Conservation (phyloP, 2,113 vertebrate species). For the Callionymus lyra region DNA sequence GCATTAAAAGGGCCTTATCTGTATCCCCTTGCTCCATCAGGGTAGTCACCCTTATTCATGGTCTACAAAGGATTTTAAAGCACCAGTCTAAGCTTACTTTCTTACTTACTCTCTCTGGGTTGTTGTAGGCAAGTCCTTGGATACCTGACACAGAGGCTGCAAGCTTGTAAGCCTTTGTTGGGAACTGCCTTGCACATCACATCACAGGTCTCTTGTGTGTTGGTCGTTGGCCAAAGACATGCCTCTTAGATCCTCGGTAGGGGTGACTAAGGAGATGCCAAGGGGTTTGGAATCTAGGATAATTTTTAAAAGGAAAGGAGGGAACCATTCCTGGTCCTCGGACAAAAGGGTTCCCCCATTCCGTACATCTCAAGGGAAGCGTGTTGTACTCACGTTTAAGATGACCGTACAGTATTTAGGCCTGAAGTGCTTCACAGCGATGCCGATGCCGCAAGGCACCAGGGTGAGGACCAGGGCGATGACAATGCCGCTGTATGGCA, state of each 20-base stretch:
- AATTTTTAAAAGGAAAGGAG: background rate
- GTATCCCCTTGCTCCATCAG: background rate
- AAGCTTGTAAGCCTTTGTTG: too few relatives aligned
- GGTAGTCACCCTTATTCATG: too few relatives aligned
- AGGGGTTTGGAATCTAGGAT: too few relatives aligned
- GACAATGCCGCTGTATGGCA: slow-evolving; percentile 71
- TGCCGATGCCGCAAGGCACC: slow-evolving; percentile 69
- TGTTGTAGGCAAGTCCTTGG: too few relatives aligned
- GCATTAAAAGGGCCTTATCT: background rate
- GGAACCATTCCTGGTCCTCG: background rate
- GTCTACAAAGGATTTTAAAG: too few relatives aligned
- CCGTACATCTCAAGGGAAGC: background rate
- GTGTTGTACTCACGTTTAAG: slow-evolving; percentile 64
- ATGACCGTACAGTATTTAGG: slow-evolving; percentile 60
- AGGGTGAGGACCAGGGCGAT: slow-evolving; percentile 58
- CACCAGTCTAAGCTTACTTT: too few relatives aligned
- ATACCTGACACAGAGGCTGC: too few relatives aligned
- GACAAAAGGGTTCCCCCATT: background rate
- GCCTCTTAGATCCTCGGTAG: too few relatives aligned
- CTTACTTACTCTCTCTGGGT: too few relatives aligned
- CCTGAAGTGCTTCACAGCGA: slow-evolving; percentile 71
- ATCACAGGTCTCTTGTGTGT: too few relatives aligned
- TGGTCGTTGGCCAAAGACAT: background rate
- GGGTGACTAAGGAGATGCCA: too few relatives aligned
- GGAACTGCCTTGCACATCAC: too few relatives aligned